A percentile compares a stretch with the other conserved stretches of the same genome.
phyloP scores from a whole-genome alignment of 2,113 vertebrate species.

The Chascanopsetta lugubris region DNA sequence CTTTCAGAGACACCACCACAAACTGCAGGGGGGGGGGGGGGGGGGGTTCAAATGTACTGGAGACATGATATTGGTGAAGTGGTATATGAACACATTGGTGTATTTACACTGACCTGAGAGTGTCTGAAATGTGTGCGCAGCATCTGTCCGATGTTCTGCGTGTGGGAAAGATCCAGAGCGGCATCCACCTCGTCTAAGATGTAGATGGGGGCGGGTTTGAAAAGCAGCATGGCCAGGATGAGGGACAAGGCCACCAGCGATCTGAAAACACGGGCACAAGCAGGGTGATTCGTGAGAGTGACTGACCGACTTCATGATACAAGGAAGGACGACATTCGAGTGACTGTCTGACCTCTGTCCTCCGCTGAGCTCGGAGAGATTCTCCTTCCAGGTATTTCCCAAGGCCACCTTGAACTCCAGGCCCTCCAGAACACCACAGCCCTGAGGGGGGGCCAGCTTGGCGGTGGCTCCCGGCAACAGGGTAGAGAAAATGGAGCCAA shows the following conservation, averaged over 20 bases:
- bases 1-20: constrained; percentile 95
- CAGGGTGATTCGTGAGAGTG: not conserved
- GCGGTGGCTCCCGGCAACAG: constrained; percentile 92
- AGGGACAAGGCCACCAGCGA: constrained; percentile 95
- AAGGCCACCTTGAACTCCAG: constrained; percentile 94
- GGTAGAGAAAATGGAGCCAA: constrained; percentile 94
- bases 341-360: constrained; percentile 87
- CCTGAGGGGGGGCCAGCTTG: constrained; percentile 83
- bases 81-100: not conserved
- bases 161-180: constrained; percentile 96
- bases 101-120: constrained; percentile 85
- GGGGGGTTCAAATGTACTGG: not conserved
- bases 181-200: constrained; percentile 98
- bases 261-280: constrained; percentile 70
- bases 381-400: constrained; percentile 97
- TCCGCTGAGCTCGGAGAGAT: constrained; percentile 95
- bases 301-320: too few relatives aligned
- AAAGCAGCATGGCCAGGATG: constrained; percentile 94
- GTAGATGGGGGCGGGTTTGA: constrained; percentile 98
- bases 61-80: not conserved
- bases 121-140: constrained; percentile 90
- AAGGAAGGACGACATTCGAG: too few relatives aligned
- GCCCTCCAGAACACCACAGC: constrained; percentile 81
- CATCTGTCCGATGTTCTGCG: constrained; percentile 98
- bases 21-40: not conserved